Conservation (phyloP, 1,140 invertebrate species). For the Leptinotarsa lineolata region DNA sequence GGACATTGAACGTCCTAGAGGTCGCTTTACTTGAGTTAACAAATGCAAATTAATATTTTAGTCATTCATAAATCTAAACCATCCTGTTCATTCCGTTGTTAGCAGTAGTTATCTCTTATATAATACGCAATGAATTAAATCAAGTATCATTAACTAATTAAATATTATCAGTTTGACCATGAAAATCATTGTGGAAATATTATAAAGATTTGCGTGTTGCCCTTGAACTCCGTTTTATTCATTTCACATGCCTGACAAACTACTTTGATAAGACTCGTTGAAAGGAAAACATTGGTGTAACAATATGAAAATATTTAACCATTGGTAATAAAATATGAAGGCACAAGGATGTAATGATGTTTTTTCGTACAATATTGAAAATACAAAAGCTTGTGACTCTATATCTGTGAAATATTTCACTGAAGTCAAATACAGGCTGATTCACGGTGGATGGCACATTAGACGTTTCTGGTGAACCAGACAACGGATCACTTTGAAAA, state of each 20-base stretch:
- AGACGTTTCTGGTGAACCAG: too few relatives aligned
- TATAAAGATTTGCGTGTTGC: slow-evolving; percentile 26
- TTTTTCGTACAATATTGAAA: too few relatives aligned
- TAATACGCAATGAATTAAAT: slow-evolving; percentile 16
- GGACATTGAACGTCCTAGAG: too few relatives aligned
- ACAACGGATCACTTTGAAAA: too few relatives aligned
- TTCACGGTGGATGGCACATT: too few relatives aligned
- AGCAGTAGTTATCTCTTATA: not conserved
- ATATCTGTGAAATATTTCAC: too few relatives aligned
- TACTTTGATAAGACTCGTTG: not conserved
- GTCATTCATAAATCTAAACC: not conserved
- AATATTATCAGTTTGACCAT: slow-evolving; percentile 38
- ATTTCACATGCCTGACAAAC: not conserved
- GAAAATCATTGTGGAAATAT: slow-evolving; percentile 28
- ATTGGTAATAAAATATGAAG: too few relatives aligned
- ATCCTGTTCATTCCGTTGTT: not conserved
- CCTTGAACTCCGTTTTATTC: slow-evolving; percentile 17
- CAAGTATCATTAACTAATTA: slow-evolving; percentile 37
- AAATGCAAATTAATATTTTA: too few relatives aligned
- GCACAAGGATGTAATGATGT: too few relatives aligned
- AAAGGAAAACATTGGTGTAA: not conserved
- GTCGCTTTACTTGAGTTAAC: too few relatives aligned
- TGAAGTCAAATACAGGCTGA: too few relatives aligned
- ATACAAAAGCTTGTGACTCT: too few relatives aligned
- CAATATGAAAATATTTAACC: not conserved